A percentile compares a stretch with the other conserved stretches of the same genome.
Evolutionary conservation across 2,888 invertebrate species (phyloP).

Genomic region (Gymnocheta viridis): DNA sequence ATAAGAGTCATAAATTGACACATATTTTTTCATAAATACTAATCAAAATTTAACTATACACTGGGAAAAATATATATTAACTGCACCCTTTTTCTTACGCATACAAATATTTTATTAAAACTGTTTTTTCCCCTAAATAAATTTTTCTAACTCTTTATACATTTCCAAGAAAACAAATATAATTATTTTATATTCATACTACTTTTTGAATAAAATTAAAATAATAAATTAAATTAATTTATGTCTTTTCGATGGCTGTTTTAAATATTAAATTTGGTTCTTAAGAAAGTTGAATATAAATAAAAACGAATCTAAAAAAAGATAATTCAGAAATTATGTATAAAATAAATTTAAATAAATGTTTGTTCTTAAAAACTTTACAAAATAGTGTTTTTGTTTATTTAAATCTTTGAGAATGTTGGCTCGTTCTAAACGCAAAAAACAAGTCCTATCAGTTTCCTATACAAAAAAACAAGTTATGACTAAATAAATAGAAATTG

Average conservation of each 20-base stretch:
- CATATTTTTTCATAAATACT: background rate
- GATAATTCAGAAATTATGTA: conserved; percentile 11
- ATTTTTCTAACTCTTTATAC: conserved; percentile 1
- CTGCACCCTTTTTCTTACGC: conserved; percentile 9
- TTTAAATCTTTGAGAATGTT: background rate
- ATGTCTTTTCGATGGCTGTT: conserved; percentile 60
- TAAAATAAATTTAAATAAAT: conserved; percentile 55
- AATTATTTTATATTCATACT: background rate
- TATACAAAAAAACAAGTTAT: no score
- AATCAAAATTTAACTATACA: background rate
- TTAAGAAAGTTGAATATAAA: conserved; percentile 16
- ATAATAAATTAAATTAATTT: conserved; percentile 31
- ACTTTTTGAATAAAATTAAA: background rate
- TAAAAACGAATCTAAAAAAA: background rate
- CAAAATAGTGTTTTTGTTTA: background rate
- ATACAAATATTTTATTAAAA: conserved; percentile 6
- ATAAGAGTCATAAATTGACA: background rate
- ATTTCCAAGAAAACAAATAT: conserved; percentile 9
- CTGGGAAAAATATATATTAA: background rate
- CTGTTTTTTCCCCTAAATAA: conserved; percentile 15
- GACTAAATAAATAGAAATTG: no score
- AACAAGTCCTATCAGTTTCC: no score
- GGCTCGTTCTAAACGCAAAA: background rate
- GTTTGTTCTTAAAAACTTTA: conserved; percentile 59
- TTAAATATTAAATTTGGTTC: conserved; percentile 45